phyloP scores from a whole-genome alignment of 2,888 invertebrate species.

The Mesorhabditis belari region DNA sequence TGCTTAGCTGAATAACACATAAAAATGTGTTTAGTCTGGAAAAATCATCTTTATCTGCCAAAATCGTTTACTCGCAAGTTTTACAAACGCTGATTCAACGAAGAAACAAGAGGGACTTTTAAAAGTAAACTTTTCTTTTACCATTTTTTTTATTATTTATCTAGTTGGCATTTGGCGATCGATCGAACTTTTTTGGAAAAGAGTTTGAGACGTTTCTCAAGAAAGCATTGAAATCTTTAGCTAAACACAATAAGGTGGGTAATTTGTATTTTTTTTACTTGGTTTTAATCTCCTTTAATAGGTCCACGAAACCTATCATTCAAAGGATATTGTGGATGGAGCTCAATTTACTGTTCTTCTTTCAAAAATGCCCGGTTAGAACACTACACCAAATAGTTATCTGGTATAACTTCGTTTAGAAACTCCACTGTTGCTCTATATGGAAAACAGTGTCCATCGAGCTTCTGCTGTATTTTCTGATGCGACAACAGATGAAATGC shows the following conservation, averaged over 20 bases:
- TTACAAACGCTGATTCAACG: slow-evolving; percentile 36
- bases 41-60: slow-evolving; percentile 52
- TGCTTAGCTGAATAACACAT: not conserved
- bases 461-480: slow-evolving; percentile 52
- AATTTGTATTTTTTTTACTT: not conserved
- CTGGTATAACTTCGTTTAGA: slow-evolving; percentile 15
- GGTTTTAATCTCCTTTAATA: slow-evolving; percentile 2
- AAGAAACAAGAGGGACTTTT: slow-evolving; percentile 26
- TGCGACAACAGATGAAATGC: slow-evolving; percentile 39
- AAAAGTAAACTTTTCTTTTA: not conserved
- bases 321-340: slow-evolving; percentile 44
- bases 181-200: slow-evolving; percentile 32
- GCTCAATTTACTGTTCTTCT: slow-evolving; percentile 41
- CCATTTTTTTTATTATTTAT: slow-evolving; percentile 9
- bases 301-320: slow-evolving; percentile 42
- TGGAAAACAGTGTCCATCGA: slow-evolving; percentile 42
- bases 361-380: slow-evolving; percentile 36
- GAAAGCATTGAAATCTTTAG: slow-evolving; percentile 34
- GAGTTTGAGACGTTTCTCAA: slow-evolving; percentile 51
- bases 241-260: slow-evolving; percentile 23
- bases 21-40: slow-evolving; percentile 33
- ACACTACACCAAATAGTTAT: not conserved
- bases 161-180: slow-evolving; percentile 16
- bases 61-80: slow-evolving; percentile 44
- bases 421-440: slow-evolving; percentile 48